Base-by-base conservation (phyloP, 92 coral and sea anemone species). In the Desmophyllum pertusum region DNA sequence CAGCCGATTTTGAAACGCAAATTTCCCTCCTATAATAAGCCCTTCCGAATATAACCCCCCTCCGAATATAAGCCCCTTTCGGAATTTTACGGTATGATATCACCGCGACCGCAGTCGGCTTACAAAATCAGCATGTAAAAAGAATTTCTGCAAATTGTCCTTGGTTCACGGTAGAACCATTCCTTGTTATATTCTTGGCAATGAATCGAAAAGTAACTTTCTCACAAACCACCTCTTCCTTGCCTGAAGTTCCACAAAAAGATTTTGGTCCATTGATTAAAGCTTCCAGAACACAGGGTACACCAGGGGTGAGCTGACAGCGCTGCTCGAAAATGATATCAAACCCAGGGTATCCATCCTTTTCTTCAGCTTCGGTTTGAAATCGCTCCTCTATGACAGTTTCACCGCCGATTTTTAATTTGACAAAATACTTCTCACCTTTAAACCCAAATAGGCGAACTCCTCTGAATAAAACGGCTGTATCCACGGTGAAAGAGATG, bases 101-200 rank as follows among this genome's bases (percentile, higher is more conserved):
- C n/a, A n/a, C n/a, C n/a, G n/a, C n/a, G n/a, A n/a, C n/a, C n/a
- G n/a, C n/a, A n/a, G n/a, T n/a, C n/a, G n/a, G n/a, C n/a, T n/a
- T n/a, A n/a, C n/a, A n/a, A n/a, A n/a, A n/a, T n/a, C n/a, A n/a
- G 21, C 1, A 67, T n/a, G 63, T 35, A 36, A 79, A 65, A 14
- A 79, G 36, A 65, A 79, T 31, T 35, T 66, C 84, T 10, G 64
- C 65, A 19, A 80, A 43, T 19, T 50, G 75, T 7, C 74, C 74
- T n/a, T 21, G 21, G 4, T 0, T 30, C 2, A 36, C 45, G 1
- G 46, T 1, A 31, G 75, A 21, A 4, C n/a, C 64, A 45, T 65
- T 63, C 15, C 23, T 14, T 25, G 59, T 11, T 40, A 1, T 46
- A 6, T n/a, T 2, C 10, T 38, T 0, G 2, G 36, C 67, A 2